These are phyloP conservation scores for Pangasius larnaudii DNA, from an alignment of 2,797 vertebrate species.

Conservation along the genomic window DNA sequence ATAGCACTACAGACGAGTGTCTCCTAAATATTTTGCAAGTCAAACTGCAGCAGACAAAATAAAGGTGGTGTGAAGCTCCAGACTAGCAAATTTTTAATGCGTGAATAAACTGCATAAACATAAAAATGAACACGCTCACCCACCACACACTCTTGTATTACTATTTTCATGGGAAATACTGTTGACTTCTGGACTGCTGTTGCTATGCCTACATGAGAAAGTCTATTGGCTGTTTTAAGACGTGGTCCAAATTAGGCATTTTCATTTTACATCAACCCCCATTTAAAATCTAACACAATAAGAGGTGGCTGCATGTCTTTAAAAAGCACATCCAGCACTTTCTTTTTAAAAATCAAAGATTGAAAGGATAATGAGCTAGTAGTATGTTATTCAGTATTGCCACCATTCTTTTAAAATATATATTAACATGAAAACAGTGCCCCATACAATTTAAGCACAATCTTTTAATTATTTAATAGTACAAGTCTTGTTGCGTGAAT, in stretches of 20 bases:
- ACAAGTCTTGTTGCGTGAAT: not conserved
- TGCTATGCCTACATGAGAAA: conserved; percentile 17
- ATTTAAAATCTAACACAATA: not conserved
- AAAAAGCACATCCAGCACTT: not conserved
- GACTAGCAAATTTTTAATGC: conserved; percentile 5
- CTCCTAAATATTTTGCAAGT: conserved; percentile 6
- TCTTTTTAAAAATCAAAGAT: not conserved
- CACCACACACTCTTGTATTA: not conserved
- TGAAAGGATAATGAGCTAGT: not conserved
- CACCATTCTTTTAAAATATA: not conserved
- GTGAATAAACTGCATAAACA: not conserved
- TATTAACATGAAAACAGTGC: not conserved
- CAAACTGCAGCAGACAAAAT: conserved; percentile 11
- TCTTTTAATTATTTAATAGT: not conserved
- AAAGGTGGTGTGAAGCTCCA: conserved; percentile 6
- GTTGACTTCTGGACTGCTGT: conserved; percentile 20
- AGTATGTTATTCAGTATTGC: not conserved
- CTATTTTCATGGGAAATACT: not conserved
- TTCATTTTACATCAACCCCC: not conserved
- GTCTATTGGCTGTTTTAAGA: not conserved
- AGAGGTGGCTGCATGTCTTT: not conserved
- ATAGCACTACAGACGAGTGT: not conserved
- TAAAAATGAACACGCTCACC: not conserved
- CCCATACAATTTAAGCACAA: not conserved
- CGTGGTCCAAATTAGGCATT: not conserved